Percentiles rank a stretch among this genome's conserved stretches.
These are phyloP conservation scores for Meiosimyza platycephala DNA, from an alignment of 2,888 invertebrate species.

Conservation along the genomic window DNA sequence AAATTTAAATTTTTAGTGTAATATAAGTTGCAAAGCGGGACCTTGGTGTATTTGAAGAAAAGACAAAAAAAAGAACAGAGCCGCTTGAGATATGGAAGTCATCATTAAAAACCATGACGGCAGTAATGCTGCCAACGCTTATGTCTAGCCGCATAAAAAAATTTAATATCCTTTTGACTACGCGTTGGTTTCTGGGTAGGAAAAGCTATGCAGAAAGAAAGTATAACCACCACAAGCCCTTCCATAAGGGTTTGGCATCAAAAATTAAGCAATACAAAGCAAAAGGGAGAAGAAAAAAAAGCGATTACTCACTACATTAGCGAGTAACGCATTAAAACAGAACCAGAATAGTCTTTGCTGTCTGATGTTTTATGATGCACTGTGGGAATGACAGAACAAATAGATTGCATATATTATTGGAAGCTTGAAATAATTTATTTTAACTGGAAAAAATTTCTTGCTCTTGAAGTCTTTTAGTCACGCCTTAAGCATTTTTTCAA, in stretches of 20 bases:
- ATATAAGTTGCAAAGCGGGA: too few species aligned
- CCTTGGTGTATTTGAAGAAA: too few species aligned
- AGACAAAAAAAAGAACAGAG: too few species aligned
- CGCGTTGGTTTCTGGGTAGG: neutral
- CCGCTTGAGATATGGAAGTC: too few species aligned
- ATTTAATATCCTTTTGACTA: conserved; percentile 14
- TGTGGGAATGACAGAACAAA: too few species aligned
- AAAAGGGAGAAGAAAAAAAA: neutral
- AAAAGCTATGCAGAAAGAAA: neutral
- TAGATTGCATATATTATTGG: too few species aligned
- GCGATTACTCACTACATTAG: conserved; percentile 4
- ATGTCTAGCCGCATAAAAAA: conserved; percentile 28
- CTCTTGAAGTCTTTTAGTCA: too few species aligned
- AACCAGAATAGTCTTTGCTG: conserved; percentile 4
- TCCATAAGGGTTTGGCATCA: neutral
- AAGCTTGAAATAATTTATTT: too few species aligned
- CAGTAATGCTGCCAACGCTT: conserved; percentile 15
- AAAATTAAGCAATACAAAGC: too few species aligned
- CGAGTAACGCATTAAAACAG: neutral
- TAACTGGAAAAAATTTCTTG: too few species aligned
- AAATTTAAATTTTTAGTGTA: too few species aligned
- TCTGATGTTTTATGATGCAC: neutral
- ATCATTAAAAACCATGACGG: neutral
- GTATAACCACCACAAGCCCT: neutral
- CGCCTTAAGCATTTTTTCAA: too few species aligned